Base-by-base conservation (phyloP, 2,797 vertebrate genomes). In the Anabas testudineus region DNA sequence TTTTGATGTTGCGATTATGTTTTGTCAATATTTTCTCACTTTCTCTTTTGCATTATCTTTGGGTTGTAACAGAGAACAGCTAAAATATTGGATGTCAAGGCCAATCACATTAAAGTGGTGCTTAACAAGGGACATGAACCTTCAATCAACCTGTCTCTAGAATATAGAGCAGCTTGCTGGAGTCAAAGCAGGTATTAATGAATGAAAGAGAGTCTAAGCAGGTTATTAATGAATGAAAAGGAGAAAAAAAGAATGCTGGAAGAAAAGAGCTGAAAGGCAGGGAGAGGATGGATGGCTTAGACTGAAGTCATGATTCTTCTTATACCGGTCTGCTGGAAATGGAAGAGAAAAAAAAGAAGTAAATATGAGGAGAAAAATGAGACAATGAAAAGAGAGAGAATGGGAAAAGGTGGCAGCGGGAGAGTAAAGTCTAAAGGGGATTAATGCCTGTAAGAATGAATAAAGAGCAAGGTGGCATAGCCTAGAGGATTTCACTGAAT, bases 41-140 rank as follows among this genome's bases (percentile, higher is more conserved):
- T 18, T 41, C 4, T 39, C 5, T 41, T 14, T 14, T 39, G 14
- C 14, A 14, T 39, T 16, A 6, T 42, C 6, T 42, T 2, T 42
- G 39, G 18, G 2, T 41, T 16, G 39, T 16, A 15, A 41, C 16
- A 37, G 59, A 46, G 26, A 42, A 41, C 15, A 37, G 57, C 46
- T 34, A 47, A 54, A 30, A 61, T 19, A 52, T 41, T 75, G 54
- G 14, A 43, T 78, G 62, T 79, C 60, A 80, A 66, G 74, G 67
- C 69, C 64, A 67, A 42, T 61, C 73, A 61, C 75, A 74, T 51
- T 80, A 47, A 88, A 84, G 74, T 82, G 74, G 30, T 70, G 39
- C 85, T 82, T 75, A 80, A 82, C 43, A 54, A 43, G 68, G 61
- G 60, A 74, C 65, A 45, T 54, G 32, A 75, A 81, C 53, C 67